Evolutionary conservation across 2,113 vertebrate species (phyloP).

Genomic region (Dipodomys spectabilis): DNA sequence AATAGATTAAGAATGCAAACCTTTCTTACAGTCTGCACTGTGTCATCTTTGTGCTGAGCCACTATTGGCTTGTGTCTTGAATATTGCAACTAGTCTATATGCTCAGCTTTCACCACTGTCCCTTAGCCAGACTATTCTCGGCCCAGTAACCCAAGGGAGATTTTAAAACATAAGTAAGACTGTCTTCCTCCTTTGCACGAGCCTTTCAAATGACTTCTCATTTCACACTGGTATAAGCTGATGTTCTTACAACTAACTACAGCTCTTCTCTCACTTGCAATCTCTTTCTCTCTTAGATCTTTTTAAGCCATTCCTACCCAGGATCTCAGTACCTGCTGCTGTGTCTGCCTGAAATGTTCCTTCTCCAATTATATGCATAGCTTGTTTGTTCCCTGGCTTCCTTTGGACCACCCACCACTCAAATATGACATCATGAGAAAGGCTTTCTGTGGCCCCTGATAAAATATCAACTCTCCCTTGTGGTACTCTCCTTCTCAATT

Average conservation of each 20-base stretch:
- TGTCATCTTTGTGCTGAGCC: background rate
- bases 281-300: background rate
- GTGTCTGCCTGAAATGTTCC: background rate
- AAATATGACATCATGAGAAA: background rate
- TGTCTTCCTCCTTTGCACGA: background rate
- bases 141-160: background rate
- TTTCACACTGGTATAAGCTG: background rate
- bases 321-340: background rate
- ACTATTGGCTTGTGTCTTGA: background rate
- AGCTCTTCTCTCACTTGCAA: background rate
- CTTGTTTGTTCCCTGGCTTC: background rate
- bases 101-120: background rate
- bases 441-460: background rate
- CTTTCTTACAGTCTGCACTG: background rate
- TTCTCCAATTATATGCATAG: background rate
- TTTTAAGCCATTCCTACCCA: background rate
- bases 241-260: background rate
- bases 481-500: background rate
- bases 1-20: background rate
- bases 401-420: background rate
- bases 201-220: background rate
- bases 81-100: too few species aligned
- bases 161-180: background rate
- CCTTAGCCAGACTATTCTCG: background rate
- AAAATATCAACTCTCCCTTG: fast-evolving